These are phyloP conservation scores for Atherix ibis DNA, from an alignment of 2,888 invertebrate species.

Conservation along the genomic window DNA sequence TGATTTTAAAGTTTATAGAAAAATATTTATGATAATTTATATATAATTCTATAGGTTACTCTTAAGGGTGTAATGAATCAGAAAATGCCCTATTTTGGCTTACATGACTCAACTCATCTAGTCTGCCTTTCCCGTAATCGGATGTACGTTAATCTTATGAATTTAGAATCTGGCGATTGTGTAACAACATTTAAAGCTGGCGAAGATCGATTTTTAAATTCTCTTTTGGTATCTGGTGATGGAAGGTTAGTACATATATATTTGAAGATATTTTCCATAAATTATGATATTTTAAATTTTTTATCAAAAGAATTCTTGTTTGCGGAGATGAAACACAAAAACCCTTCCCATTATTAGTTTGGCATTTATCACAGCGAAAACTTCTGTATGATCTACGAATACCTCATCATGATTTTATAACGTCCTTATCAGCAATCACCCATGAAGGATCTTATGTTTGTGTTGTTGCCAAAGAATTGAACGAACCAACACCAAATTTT, in stretches of 20 bases:
- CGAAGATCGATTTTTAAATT: constrained; percentile 79
- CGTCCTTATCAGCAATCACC: constrained; percentile 69
- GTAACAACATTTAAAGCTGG: constrained; percentile 73
- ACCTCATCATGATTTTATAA: constrained; percentile 77
- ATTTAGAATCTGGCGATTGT: constrained; percentile 53
- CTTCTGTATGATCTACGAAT: constrained; percentile 74
- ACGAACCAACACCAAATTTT: constrained; percentile 71
- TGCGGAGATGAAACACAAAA: constrained; percentile 88
- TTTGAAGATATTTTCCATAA: constrained; percentile 1
- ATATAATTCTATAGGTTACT: constrained; percentile 42
- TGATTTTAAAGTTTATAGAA: not conserved
- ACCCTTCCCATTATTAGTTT: constrained; percentile 76
- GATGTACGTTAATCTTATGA: constrained; percentile 81
- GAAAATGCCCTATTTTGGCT: constrained; percentile 79
- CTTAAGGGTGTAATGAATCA: constrained; percentile 82
- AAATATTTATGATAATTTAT: not conserved
- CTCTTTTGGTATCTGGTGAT: constrained; percentile 72
- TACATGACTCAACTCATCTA: constrained; percentile 58
- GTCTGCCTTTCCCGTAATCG: constrained; percentile 72
- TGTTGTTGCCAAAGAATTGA: constrained; percentile 51
- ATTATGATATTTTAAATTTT: not conserved
- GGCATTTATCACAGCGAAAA: constrained; percentile 73
- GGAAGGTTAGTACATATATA: constrained; percentile 43
- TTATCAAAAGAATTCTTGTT: constrained; percentile 53
- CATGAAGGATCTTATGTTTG: constrained; percentile 66